A percentile compares a stretch with the other conserved stretches of the same genome.
phyloP scores from a whole-genome alignment of 2,888 invertebrate species.

The Andrena flavipes region DNA sequence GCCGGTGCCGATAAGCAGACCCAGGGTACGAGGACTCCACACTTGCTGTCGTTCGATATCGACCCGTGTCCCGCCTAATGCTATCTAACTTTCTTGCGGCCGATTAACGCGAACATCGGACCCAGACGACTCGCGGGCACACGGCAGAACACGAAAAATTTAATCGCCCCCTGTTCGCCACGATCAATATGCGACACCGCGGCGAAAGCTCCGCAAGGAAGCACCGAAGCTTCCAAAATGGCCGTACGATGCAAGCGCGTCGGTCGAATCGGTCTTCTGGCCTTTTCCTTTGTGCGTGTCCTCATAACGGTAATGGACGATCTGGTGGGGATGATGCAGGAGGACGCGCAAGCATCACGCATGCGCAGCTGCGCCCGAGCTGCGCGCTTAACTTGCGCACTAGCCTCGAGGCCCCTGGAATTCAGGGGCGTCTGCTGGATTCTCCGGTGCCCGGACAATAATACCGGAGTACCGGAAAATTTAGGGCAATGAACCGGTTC shows the following conservation, averaged over 20 bases:
- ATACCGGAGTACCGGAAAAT: neutral
- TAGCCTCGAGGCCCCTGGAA: conserved; percentile 64
- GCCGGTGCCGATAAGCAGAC: conserved; percentile 22
- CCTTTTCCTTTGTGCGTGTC: conserved; percentile 84
- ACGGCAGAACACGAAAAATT: conserved; percentile 19
- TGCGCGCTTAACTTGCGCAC: conserved; percentile 73
- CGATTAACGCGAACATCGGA: conserved; percentile 72
- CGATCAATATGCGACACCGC: conserved; percentile 48
- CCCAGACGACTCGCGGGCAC: conserved; percentile 46
- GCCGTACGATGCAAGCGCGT: conserved; percentile 84
- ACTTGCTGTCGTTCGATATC: conserved; percentile 29
- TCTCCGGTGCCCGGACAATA: conserved; percentile 44
- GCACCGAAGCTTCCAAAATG: conserved; percentile 85
- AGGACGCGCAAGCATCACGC: conserved; percentile 81
- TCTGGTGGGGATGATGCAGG: conserved; percentile 81
- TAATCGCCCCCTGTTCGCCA: neutral
- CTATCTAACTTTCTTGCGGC: conserved; percentile 70
- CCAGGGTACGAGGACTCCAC: conserved; percentile 42
- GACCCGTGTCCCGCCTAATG: conserved; percentile 54
- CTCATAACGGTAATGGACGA: conserved; percentile 80
- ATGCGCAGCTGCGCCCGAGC: conserved; percentile 68
- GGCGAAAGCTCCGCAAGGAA: conserved; percentile 81
- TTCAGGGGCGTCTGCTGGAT: conserved; percentile 71
- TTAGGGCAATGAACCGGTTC: neutral
- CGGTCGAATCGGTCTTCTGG: conserved; percentile 76